Evolutionary conservation across 1,140 invertebrate species (phyloP), one percentile per base, ranked within the genome.

Genomic region (Drosophila kanapiae): DNA sequence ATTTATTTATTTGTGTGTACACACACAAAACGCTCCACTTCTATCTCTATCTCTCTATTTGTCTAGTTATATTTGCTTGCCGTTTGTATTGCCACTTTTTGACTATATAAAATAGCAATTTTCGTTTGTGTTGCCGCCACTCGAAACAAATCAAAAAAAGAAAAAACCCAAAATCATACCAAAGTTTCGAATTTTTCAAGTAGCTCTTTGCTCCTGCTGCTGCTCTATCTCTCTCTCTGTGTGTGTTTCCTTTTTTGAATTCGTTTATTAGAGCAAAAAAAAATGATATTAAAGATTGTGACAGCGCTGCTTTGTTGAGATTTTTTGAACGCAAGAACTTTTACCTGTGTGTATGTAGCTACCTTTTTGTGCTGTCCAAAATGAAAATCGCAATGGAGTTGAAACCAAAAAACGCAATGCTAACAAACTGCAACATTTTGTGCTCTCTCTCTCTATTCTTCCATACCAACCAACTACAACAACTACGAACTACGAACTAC

Each of bases 1-100:
- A 54, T 6, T 54, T 27, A 56, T 56, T 56, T 56, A 18, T 56
- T 38, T 23, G 35, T 2, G 53, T 56, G 59, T 53, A 38, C 61
- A 35, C 47, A 49, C 47, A 53, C 67, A 42, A 33, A 65, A 23
- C 14, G 11, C n/a, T 42, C 42, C 29, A 33, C 16, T 27, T 42
- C 13, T 45, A 35, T 45, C 18, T 49, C n/a, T 49, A 38, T 42
- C 33, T 78, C 75, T 78, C 42, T 78, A 37, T 78, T 56, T 78
- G 40, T 70, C 45, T 78, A 40, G 51, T 80, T 86, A 58, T 74
- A 65, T 75, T 48, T 85, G 82, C 82, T 63, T 85, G 82, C 68
- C 69, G 75, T 82, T 82, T 85, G 61, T 86, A 71, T 71, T 85
- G 61, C 82, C 71, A 86, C 58, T 86, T 86, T 80, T 86, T 82